Conservation (phyloP, 2,113 vertebrate species). For the Oxyura jamaicensis region DNA sequence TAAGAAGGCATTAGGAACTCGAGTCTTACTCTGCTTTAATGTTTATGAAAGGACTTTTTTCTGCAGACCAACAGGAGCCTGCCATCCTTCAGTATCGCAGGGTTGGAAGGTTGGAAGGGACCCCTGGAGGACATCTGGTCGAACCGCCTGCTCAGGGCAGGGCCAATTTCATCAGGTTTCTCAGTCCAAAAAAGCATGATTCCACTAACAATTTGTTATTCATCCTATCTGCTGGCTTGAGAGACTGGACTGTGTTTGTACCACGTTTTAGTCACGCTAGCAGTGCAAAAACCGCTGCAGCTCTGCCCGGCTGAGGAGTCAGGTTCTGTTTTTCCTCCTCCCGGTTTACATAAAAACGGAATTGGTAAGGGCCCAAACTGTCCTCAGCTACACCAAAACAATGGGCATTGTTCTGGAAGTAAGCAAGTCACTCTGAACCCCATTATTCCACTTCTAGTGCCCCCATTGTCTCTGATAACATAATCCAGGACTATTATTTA, state of each 20-base stretch:
- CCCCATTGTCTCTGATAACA: conserved; percentile 10
- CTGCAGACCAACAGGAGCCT: not conserved
- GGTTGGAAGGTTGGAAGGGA: not conserved
- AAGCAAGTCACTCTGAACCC: not conserved
- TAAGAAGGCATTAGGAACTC: not conserved
- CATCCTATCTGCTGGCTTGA: not conserved
- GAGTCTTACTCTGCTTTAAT: not conserved
- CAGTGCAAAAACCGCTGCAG: not conserved
- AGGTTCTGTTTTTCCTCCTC: not conserved
- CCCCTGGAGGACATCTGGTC: not conserved
- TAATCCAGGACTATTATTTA: not conserved
- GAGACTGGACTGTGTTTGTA: not conserved
- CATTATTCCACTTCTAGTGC: not conserved
- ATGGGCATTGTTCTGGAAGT: conserved; percentile 11
- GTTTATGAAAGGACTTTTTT: not conserved
- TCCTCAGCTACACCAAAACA: not conserved
- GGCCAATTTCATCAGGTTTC: not conserved
- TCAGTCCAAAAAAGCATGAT: not conserved
- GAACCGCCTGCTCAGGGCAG: not conserved
- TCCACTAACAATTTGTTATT: not conserved
- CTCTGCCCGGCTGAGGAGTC: not conserved
- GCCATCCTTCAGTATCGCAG: not conserved
- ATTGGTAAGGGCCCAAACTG: not conserved
- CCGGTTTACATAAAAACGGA: not conserved
- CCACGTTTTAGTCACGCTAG: not conserved